Base-by-base conservation (phyloP, 2,113 vertebrate genomes). In the Rhynchopsitta pachyrhyncha region DNA sequence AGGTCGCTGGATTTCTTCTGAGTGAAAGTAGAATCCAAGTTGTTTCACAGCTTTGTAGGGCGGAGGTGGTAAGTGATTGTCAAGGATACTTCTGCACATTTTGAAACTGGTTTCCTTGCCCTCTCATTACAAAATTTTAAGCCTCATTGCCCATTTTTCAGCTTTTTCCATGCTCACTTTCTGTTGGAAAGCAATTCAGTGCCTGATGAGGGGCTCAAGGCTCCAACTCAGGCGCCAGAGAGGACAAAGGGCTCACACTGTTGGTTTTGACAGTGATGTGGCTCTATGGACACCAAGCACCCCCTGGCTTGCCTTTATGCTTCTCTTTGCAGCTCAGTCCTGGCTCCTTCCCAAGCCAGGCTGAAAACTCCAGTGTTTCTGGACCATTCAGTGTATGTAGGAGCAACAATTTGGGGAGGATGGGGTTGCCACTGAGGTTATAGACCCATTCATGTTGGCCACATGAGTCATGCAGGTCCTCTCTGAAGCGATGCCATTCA, bases 161-260 rank as follows among this genome's bases (percentile, higher is more conserved):
- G 2, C 33, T 80, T 91, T 75, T 53, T 11, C 20, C 35, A 1
- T 35, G 18, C 10, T 39, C 14, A 1, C 6, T 44, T 76, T 29
- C 14, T 28, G 67, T 49, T 13, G 5, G 33, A 23, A 75, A 55
- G n/a, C 11, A 13, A 2, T 19, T 59, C 0, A 1, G 17, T 64
- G 33, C 69, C 69, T 41, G 28, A 17, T 20, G 39, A 18, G 23
- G 11, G 16, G 4, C 52, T 75, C 0, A 0, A 31, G 27, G 24
- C 62, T 86, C 55, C 50, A 10, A 7, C 28, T 64, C 13, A 2
- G 62, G 39, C 44, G 13, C 10, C 5, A 25, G 69, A 37, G 55
- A 22, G 39, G 39, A 31, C 15, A 42, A 13, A 3, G 4, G 18
- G 64, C 47, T 52, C 27, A 17, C 20, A 0, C 0, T 8, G 27